phyloP scores from a whole-genome alignment of 1,140 invertebrate genomes.

The Drosophila novamexicana region DNA sequence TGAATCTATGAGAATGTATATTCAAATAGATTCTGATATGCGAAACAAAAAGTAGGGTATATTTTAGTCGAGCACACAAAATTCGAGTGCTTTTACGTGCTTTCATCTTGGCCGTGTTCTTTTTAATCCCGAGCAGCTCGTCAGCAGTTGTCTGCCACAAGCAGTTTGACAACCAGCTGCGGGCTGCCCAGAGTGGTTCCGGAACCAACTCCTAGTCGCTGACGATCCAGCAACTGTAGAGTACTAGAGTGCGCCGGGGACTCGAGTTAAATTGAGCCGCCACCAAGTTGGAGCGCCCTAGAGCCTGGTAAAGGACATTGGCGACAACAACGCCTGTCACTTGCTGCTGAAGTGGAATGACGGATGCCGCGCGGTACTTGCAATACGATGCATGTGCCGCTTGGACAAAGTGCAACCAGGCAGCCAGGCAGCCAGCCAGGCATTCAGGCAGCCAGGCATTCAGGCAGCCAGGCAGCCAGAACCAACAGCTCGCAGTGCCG shows the following conservation, averaged over 20 bases:
- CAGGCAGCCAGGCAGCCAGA: neutral
- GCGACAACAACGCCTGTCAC: constrained; percentile 18
- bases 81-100: no score
- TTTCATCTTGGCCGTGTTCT: neutral
- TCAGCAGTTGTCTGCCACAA: neutral
- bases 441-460: no score
- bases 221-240: neutral
- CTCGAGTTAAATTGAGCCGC: constrained; percentile 45
- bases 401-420: constrained; percentile 1
- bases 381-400: constrained; percentile 32
- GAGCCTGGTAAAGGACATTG: neutral
- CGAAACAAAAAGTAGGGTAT: neutral
- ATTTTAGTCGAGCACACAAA: neutral
- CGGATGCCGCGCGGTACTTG: constrained; percentile 14
- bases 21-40: no score
- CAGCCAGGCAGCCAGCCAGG: no score
- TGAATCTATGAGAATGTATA: no score
- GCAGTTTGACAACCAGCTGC: neutral
- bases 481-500: neutral
- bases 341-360: constrained; percentile 28
- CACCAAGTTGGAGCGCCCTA: neutral
- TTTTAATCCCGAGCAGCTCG: no score
- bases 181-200: neutral
- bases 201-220: neutral
- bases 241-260: constrained; percentile 15